Base-by-base conservation (phyloP, 2,797 vertebrate species). In the Sebastiscus albofasciatus region DNA sequence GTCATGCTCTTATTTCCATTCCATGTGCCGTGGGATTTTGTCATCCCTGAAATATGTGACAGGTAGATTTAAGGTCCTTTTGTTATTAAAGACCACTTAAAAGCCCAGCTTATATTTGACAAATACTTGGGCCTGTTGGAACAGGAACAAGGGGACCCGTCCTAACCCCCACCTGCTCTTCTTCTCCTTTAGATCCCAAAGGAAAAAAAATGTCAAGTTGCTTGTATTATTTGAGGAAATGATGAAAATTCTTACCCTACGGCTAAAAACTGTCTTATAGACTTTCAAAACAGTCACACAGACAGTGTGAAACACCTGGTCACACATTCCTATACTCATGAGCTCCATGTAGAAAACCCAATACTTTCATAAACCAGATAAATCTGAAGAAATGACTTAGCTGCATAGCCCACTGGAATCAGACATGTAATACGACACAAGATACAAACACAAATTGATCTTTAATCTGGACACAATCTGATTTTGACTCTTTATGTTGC, bases 61-160 rank as follows among this genome's bases (percentile, higher is more conserved):
- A 90, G 72, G 82, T 72, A 90, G 76, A 91, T 92, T 91, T 87
- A 90, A 55, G 65, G 78, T 58, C 80, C 75, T 88, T 79, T 90
- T 90, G 90, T 94, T 81, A 93, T 90, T 89, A 89, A 86, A 90
- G 84, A 85, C 65, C 79, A 87, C 77, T 83, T 90, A 85, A 84
- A 87, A 73, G 70, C 75, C 24, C 61, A 36, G 52, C 34, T 64
- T 86, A 72, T 81, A 83, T 86, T 90, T 82, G 86, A 93, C 72
- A 87, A 92, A 94, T 94, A 82, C 87, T 89, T 77, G 74, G 86
- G 86, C 94, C 78, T 94, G 95, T 92, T 81, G 64, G 70, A 90
- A 93, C 95, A 93, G 59, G 92, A 88, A 67, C n/a, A 24, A 70
- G 75, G 60, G 69, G 73, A 80, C 81, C 65, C 65, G 66, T 82